Evolutionary conservation across 2,888 invertebrate genomes (phyloP).

Genomic region (Argyresthia goedartella): DNA sequence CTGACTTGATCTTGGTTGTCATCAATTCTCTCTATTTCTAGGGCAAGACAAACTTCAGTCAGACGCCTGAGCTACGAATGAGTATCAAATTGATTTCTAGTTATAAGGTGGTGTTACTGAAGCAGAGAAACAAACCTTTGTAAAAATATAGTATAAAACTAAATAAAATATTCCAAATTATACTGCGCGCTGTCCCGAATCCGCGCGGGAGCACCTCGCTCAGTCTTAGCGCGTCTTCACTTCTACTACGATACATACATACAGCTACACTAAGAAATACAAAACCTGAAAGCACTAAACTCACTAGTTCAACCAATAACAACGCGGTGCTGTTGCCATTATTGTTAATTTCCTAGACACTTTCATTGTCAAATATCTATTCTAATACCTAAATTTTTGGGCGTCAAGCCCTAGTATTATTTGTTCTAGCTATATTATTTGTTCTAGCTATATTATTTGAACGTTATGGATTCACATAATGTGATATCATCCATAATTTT

Average conservation of each 20-base stretch:
- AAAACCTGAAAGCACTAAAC: not conserved
- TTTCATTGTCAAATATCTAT: not conserved
- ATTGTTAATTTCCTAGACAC: no score
- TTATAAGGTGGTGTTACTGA: constrained; percentile 30
- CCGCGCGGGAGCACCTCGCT: not conserved
- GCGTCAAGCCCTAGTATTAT: no score
- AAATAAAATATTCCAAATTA: constrained; percentile 32
- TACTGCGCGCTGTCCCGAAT: not conserved
- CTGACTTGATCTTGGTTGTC: constrained; percentile 19
- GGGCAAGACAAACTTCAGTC: no score
- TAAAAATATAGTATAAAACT: constrained; percentile 51
- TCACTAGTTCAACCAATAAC: not conserved
- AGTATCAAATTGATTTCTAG: no score
- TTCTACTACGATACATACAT: not conserved
- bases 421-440: no score
- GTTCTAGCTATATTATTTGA: no score
- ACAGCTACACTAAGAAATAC: not conserved
- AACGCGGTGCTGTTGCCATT: not conserved
- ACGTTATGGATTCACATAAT: no score
- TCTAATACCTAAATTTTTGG: no score
- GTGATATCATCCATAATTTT: no score
- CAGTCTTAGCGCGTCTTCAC: constrained; percentile 1
- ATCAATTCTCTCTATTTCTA: no score
- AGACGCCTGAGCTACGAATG: no score
- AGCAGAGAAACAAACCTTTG: constrained; percentile 34